Percentiles rank a stretch among this genome's conserved stretches.
Conservation (phyloP, 2,113 vertebrate species). For the Motacilla tschutschensis region DNA sequence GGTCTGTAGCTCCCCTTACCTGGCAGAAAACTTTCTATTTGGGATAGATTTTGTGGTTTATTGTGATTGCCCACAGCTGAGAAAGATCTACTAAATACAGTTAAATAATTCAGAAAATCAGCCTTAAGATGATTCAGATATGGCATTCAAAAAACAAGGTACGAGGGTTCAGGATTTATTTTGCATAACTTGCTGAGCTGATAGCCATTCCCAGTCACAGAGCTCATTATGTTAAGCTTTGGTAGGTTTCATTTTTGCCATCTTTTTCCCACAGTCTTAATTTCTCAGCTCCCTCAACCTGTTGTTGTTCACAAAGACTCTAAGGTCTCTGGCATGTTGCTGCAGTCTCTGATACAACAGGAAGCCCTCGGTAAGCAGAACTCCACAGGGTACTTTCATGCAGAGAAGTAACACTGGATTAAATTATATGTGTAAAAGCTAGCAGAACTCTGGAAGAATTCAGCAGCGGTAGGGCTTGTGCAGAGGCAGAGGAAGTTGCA, state of each 20-base stretch:
- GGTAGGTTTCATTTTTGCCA: not conserved
- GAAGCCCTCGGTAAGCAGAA: not conserved
- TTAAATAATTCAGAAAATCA: not conserved
- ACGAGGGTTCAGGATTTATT: not conserved
- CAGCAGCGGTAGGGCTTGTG: constrained; percentile 24
- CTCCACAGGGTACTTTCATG: not conserved
- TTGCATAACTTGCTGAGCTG: not conserved
- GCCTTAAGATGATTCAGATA: not conserved
- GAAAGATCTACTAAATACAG: not conserved
- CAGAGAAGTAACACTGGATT: constrained; percentile 3
- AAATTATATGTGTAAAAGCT: constrained; percentile 2
- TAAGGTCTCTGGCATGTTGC: not conserved
- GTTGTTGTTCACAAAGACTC: not conserved
- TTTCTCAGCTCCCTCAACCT: not conserved
- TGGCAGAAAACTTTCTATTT: not conserved
- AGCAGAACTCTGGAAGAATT: constrained; percentile 27
- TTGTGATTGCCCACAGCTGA: not conserved
- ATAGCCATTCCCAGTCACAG: not conserved
- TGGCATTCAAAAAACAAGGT: not conserved
- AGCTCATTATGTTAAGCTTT: not conserved
- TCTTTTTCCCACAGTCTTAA: not conserved
- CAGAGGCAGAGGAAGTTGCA: constrained; percentile 55
- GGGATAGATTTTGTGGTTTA: not conserved
- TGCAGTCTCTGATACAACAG: not conserved
- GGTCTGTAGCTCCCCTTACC: not conserved